phyloP scores from a whole-genome alignment of 2,888 invertebrate species.

The Tholera decimalis region DNA sequence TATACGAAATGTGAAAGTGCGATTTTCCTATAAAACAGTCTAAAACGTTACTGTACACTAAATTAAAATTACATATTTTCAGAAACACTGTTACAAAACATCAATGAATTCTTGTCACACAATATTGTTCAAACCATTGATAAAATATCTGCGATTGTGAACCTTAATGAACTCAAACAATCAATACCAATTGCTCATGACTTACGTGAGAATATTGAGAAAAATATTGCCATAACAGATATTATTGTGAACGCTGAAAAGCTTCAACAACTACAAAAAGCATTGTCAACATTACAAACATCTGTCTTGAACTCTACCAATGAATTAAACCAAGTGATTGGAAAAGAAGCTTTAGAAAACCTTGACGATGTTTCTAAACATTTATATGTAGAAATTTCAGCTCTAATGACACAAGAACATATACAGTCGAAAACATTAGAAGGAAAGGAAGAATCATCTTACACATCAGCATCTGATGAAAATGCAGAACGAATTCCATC shows the following conservation, averaged over 20 bases:
- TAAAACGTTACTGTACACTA: constrained; percentile 21
- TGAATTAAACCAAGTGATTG: constrained; percentile 45
- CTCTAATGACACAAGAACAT: constrained; percentile 18
- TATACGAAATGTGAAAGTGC: not conserved
- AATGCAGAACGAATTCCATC: not conserved
- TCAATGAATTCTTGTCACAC: constrained; percentile 70
- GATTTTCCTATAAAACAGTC: not conserved
- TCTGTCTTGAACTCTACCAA: constrained; percentile 57
- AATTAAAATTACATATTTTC: constrained; percentile 61
- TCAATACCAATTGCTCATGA: constrained; percentile 65
- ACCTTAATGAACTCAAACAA: constrained; percentile 62
- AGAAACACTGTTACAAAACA: constrained; percentile 66
- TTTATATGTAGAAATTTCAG: constrained; percentile 40
- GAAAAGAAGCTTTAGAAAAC: constrained; percentile 55
- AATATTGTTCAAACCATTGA: constrained; percentile 62
- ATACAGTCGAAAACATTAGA: not conserved
- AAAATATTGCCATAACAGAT: constrained; percentile 6
- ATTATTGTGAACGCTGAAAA: not conserved
- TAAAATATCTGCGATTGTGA: constrained; percentile 57
- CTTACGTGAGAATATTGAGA: constrained; percentile 62
- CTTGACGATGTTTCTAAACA: constrained; percentile 61
- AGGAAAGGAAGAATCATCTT: not conserved
- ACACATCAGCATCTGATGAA: too few species aligned
- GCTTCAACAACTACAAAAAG: constrained; percentile 47
- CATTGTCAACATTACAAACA: constrained; percentile 62